Base-by-base conservation (phyloP, 2,888 invertebrate species). In the Rhimphoctona megacephalus region DNA sequence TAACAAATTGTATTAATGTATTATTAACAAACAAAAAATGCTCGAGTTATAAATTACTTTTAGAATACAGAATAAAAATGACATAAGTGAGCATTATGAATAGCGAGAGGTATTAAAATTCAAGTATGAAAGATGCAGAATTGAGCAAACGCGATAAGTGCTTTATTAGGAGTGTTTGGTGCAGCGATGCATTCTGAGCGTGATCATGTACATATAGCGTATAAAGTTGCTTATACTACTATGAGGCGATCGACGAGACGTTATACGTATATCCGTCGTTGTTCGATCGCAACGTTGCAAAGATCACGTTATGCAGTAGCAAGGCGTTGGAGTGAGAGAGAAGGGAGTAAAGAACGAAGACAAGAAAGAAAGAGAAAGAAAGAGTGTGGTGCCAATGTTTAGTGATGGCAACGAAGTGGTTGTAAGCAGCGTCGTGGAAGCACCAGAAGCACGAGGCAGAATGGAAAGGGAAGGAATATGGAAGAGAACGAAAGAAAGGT, bases 361-460 rank as follows among this genome's bases (percentile, higher is more conserved):
- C 73, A 61, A 43, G 66, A 66, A 77, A 22, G 70, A 78, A 33
- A 33, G 52, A 83, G 69, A 52, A 36, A 81, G 78, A 81, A 70
- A n/a, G 66, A 70, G 67, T 33, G 79, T 64, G 78, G 83, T 85
- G 83, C 81, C 78, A 87, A 81, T 81, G 70, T 74, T 72, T 67
- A 46, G 84, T 69, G 83, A 79, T 81, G 80, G 74, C 80, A 83
- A 69, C 79, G 81, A 66, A 80, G 76, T 76, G 76, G 69, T 73
- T 69, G 66, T 78, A 67, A 83, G 84, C 79, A 74, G 57, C 79
- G 64, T 79, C 69, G 86, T 81, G 46, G 77, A 57, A 78, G 84
- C 81, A 83, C 85, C 86, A 86, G 88, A 79, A 79, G 84, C 74
- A 79, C 73, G 70, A 81, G 76, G 77, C 74, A 46, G 36, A 66